Base-by-base conservation (phyloP, 2,888 invertebrate species). In the Gnatocerus cornutus region DNA sequence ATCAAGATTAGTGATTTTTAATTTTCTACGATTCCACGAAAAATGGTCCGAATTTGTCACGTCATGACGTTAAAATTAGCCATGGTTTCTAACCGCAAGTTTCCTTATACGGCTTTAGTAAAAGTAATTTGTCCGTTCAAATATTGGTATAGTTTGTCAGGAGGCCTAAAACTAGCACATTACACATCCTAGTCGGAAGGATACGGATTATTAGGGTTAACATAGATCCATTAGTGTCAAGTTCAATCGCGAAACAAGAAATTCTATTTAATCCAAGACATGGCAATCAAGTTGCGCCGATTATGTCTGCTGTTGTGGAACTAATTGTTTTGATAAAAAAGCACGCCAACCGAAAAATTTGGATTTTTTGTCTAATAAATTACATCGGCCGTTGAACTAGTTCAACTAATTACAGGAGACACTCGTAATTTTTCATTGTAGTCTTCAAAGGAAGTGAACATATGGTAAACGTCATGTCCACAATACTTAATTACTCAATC, bases 401-500 rank as follows among this genome's bases (percentile, higher is more conserved):
- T 46, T 45, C 30, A 46, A 45, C 45, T 46, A 59, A 59, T 50
- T 61, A 37, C 14, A 46, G 3, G 21, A 13, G 46, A 16, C 21
- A 13, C 10, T 43, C 30, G 21, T 58, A 16, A 14, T 61, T 61
- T 46, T 16, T 61, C 37, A 48, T 46, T 48, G 9, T 61, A n/a
- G 30, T 27, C 33, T 5, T 41, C 10, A 9, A 6, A 33, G n/a
- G 6, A 33, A 13, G 5, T 16, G 12, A 16, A 62, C 62, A 62
- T 62, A 62, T 62, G 62, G 62, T 30, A 41, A 59, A 46, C 59
- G 59, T 27, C 53, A 33, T 33, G 14, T 10, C 14, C 14, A 10
- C 16, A 52, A 9, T 29, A 27, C 13, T 39, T 52, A 33, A 45
- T 68, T 62, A 55, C 55, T 55, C 68, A 68, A 46, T 62, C 43